Evolutionary conservation across 2,113 vertebrate genomes (phyloP), one percentile per base, ranked within the genome.

Genomic region (Otis tarda): DNA sequence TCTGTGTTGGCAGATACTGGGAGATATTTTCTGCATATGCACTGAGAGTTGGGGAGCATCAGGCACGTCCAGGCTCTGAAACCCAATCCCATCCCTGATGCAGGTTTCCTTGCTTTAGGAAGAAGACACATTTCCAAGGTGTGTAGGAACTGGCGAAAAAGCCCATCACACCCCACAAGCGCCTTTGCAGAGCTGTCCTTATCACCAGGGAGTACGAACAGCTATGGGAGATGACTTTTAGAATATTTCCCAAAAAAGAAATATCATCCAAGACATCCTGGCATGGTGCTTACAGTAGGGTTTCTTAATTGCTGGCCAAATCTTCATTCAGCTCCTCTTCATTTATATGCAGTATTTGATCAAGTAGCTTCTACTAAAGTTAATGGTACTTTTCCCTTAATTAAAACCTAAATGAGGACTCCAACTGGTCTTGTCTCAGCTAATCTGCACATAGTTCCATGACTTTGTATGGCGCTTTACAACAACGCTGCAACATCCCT

Each of bases 381-480:
- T 94, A 93, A 95, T 95, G 61, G 68, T 67, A 93, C 84, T 96
- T 95, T 95, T 84, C 60, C 65, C 65, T 94, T 91, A 97, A 95
- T 95, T 94, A 94, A 95, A 91, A 82, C 74, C 74, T 89, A 89
- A 92, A 93, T 79, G 87, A 97, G 78, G 70, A 68, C 61, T 85
- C 90, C 93, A 94, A n/a, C 70, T 87, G 84, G 39, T 89, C 81
- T 84, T 43, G 25, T 94, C 89, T 93, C 80, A 82, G 74, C 61
- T 82, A 71, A 94, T 94, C 68, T 91, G 56, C 37, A 35, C 53
- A 7, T 8, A 64, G 70, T 1, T 1, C 39, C 3, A 10, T 2
- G n/a, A 47, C 83, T 95, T 78, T 55, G 45, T 59, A 23, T 60
- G 86, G 59, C 68, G 64, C 43, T 91, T 84, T 86, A 49, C 24